Evolutionary conservation across 2,888 invertebrate genomes (phyloP), one percentile per base, ranked within the genome.

Genomic region (Mantis religiosa): DNA sequence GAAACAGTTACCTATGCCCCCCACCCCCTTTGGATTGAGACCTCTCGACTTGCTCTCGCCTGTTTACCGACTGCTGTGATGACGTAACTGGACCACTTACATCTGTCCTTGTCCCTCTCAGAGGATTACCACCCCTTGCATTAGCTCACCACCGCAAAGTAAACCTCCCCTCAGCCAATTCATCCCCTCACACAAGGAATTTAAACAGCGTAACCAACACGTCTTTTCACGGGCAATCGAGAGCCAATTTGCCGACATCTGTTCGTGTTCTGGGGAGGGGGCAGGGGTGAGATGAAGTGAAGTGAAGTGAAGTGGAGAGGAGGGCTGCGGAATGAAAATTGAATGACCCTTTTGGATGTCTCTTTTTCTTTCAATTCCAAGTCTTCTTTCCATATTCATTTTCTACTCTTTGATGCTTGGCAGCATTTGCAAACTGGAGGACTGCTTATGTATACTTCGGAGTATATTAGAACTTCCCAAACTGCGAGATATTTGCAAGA

Each of bases 211-310:
- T 87, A 90, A 89, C 90, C 89, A 89, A 89, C 84, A 89, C 90
- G 83, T 90, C 90, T 90, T 90, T 89, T 90, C 90, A 90, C 90
- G 89, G 89, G 30, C 90, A 90, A 90, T 90, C 90, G 89, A 87
- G 83, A 88, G 88, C 89, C 90, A 90, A 90, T 90, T 90, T 89
- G 85, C 88, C 20, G 85, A 89, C 90, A 89, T 90, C 89, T 89
- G 89, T 88, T 90, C 27, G 28, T 47, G 81, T 84, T 84, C 87
- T 83, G 34, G 27, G 47, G 87, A 86, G 83, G 83, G 86, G 41
- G 41, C n/a, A n/a, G n/a, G n/a, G n/a, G n/a, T n/a, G n/a, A n/a
- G n/a, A n/a, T n/a, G 82, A 82, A 85, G 30, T 47, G 71, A 47
- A 88, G 34, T n/a, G 71, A 83, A 25, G 30, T 25, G 25, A 9